These are phyloP conservation scores for Drosophila parthenogenetica DNA, from an alignment of 2,888 invertebrate species.

Conservation along the genomic window DNA sequence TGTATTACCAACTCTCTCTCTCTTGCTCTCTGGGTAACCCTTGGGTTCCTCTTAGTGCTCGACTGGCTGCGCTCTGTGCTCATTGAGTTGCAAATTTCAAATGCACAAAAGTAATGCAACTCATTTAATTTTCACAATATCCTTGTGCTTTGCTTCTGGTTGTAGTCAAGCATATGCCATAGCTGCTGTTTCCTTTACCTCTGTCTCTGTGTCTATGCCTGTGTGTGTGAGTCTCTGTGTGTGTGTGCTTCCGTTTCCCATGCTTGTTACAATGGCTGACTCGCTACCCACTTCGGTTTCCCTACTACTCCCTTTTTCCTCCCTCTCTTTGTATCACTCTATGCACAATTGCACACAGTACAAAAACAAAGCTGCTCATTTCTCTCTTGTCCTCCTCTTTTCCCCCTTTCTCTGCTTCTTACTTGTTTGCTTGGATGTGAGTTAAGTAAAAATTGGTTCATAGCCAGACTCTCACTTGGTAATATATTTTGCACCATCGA, in stretches of 20 bases:
- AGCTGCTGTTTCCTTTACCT: conserved; percentile 10
- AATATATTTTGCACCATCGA: conserved; percentile 76
- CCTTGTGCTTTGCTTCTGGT: conserved; percentile 71
- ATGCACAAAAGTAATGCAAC: conserved; percentile 80
- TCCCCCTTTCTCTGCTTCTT: conserved; percentile 22
- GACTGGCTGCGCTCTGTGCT: conserved; percentile 55
- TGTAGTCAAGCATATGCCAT: conserved; percentile 63
- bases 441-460: conserved; percentile 78
- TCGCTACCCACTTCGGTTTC: conserved; percentile 37
- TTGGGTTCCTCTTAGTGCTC: conserved; percentile 16
- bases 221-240: background rate
- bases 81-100: conserved; percentile 81
- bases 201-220: conserved; percentile 20
- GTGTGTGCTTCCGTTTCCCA: conserved; percentile 68
- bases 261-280: conserved; percentile 65
- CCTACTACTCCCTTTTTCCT: background rate
- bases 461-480: conserved; percentile 60
- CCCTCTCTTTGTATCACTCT: conserved; percentile 65
- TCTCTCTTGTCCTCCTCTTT: too few relatives aligned
- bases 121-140: conserved; percentile 81
- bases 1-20: conserved; percentile 6
- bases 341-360: conserved; percentile 76
- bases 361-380: conserved; percentile 58
- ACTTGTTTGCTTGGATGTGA: conserved; percentile 44
- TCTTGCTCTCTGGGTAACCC: conserved; percentile 12